Base-by-base conservation (phyloP, 2,888 invertebrate species). In the Amphipoea oculea region DNA sequence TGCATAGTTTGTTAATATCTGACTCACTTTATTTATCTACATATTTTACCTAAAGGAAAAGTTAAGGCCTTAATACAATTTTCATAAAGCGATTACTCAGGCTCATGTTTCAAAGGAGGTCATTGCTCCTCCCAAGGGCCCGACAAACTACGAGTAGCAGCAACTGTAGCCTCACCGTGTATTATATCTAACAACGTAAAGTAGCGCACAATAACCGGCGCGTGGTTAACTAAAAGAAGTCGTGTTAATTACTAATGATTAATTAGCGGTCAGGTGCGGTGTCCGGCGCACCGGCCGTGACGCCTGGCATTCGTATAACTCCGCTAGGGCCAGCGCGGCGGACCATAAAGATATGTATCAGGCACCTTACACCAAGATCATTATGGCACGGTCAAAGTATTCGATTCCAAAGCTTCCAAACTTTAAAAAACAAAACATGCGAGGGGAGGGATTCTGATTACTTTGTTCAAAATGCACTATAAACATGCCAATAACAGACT, bases 341-440 rank as follows among this genome's bases (percentile, higher is more conserved):
- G 73, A 69, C 76, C 87, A 77, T 81, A 78, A 79, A 86, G 86
- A 89, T 89, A 78, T 54, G 57, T 82, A 89, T 89, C 90, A 69
- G 73, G 68, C 68, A 76, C 76, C 84, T 80, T 80, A 80, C 74
- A 76, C 84, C 80, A 65, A 86, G 65, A 86, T 63, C 84, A 87
- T 87, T 84, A 77, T 65, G 62, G 54, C 51, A 48, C 40, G 65
- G 68, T 76, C 51, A 83, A 83, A 70, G 83, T 79, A 63, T n/a
- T 69, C 29, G 1, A 5, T 65, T 20, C 42, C 23, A 23, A 45
- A 67, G 29, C 40, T 23, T 57, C 42, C n/a, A 79, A 65, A 65
- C 12, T 45, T 60, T 36, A n/a, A 62, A 75, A 60, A 80, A 40
- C n/a, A 48, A 57, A 48, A 45, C 40, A 51, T 7, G 40, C 45